These are phyloP conservation scores for Micronisus gabar DNA, from an alignment of 2,113 vertebrate genomes.

Conservation along the genomic window DNA sequence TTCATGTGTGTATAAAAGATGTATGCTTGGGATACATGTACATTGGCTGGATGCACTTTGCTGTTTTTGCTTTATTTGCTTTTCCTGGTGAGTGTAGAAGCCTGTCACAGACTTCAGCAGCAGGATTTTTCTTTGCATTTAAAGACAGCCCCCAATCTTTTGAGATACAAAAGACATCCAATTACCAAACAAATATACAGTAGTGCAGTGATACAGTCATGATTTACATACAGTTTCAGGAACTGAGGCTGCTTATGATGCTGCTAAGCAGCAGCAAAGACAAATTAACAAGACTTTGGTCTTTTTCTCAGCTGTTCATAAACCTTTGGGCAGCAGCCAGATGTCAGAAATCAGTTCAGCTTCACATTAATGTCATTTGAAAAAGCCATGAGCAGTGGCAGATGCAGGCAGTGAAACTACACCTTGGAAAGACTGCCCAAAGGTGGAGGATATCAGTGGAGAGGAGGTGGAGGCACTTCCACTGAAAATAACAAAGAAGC, in stretches of 20 bases:
- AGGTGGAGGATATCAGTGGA: neutral
- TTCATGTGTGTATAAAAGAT: neutral
- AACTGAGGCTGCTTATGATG: neutral
- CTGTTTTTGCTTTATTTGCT: neutral
- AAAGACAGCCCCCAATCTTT: neutral
- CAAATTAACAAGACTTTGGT: neutral
- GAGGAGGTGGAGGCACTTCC: neutral
- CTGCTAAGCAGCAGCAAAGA: neutral
- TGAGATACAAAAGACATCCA: neutral
- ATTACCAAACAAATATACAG: neutral
- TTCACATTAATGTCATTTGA: neutral
- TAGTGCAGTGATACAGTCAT: neutral
- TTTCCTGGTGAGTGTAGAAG: neutral
- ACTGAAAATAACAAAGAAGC: neutral
- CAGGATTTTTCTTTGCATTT: neutral
- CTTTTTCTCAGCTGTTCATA: neutral
- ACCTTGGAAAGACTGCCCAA: neutral
- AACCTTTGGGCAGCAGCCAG: neutral
- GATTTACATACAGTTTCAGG: neutral
- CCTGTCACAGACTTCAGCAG: neutral
- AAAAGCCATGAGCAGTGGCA: neutral
- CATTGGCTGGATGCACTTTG: rapidly evolving
- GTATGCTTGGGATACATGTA: neutral
- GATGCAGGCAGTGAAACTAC: neutral
- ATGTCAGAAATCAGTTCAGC: neutral